Conservation (phyloP, 2,113 vertebrate species). For the Grantiella picta region DNA sequence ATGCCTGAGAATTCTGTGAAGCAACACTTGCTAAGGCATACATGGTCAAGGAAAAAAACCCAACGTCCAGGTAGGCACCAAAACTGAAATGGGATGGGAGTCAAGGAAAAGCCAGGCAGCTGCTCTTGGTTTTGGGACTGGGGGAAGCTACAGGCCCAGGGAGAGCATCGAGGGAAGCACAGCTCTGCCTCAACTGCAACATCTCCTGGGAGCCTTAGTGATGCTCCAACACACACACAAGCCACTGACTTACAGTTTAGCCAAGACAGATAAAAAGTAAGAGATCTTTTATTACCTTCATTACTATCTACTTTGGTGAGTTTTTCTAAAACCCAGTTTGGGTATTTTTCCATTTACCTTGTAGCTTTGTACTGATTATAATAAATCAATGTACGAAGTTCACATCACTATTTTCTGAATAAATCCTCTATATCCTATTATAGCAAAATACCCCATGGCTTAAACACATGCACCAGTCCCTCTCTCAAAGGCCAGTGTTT, state of each 20-base stretch:
- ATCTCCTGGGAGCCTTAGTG: not conserved
- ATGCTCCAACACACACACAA: not conserved
- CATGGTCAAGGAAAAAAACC: rapidly evolving
- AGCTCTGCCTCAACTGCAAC: not conserved
- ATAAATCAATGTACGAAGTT: not conserved
- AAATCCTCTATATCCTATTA: not conserved
- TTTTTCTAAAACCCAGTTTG: not conserved
- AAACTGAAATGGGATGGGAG: not conserved
- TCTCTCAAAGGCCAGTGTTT: not conserved
- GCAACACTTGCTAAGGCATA: not conserved
- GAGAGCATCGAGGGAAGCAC: rapidly evolving
- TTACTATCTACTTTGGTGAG: not conserved
- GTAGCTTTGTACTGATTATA: not conserved
- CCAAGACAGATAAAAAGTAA: not conserved
- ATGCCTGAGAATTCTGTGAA: not conserved
- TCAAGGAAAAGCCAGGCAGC: not conserved
- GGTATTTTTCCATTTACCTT: not conserved
- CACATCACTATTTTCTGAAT: not conserved
- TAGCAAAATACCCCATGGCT: not conserved
- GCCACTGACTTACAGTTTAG: not conserved
- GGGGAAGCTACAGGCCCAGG: not conserved
- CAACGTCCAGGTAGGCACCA: not conserved
- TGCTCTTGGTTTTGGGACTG: not conserved
- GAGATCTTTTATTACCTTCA: not conserved
- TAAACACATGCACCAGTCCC: not conserved